Evolutionary conservation across 1,140 invertebrate species (phyloP).

Genomic region (Daktulosphaira vitifoliae): DNA sequence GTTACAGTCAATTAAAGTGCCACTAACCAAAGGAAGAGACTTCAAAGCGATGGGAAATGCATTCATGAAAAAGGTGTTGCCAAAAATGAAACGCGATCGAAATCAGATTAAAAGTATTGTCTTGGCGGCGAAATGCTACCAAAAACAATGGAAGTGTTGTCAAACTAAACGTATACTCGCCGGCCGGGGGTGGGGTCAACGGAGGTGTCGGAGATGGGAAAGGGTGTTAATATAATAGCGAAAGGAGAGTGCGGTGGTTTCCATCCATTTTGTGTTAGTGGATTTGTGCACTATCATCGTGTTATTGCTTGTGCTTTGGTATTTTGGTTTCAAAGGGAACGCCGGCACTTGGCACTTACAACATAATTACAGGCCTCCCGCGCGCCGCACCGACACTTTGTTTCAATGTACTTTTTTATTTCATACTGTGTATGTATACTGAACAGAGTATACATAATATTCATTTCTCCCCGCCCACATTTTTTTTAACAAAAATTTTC

Average conservation of each 20-base stretch:
- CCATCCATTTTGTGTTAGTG: slow-evolving; percentile 8
- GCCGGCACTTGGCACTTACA: slow-evolving; percentile 31
- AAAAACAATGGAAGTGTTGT: slow-evolving; percentile 24
- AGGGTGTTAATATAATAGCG: background rate
- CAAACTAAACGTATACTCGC: slow-evolving; percentile 5
- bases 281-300: slow-evolving; percentile 31
- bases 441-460: background rate
- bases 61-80: no score
- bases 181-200: background rate
- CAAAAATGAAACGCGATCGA: no score
- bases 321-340: slow-evolving; percentile 32
- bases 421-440: slow-evolving; percentile 8
- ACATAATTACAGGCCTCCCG: slow-evolving; percentile 28
- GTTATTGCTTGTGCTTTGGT: slow-evolving; percentile 32
- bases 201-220: slow-evolving; percentile 4
- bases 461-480: no score
- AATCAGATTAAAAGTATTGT: no score
- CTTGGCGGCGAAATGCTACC: background rate
- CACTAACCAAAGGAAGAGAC: no score
- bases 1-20: no score
- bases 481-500: background rate
- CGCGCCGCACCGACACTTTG: slow-evolving; percentile 13
- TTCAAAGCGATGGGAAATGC: no score
- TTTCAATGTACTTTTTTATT: slow-evolving; percentile 15
- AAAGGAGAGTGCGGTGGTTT: background rate